These are phyloP conservation scores for Colinus virginianus DNA, from an alignment of 2,113 vertebrate genomes.

Conservation along the genomic window DNA sequence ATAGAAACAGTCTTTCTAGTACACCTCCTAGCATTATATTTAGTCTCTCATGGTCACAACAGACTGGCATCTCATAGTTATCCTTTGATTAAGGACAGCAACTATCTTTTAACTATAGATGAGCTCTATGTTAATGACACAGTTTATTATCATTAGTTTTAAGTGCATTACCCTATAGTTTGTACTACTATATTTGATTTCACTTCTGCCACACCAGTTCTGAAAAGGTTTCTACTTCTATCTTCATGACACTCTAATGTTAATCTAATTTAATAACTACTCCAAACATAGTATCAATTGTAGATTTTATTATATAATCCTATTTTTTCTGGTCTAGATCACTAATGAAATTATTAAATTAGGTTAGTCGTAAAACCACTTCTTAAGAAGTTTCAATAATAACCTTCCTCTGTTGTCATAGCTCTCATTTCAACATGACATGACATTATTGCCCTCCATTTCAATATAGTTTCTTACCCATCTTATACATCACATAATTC, in stretches of 20 bases:
- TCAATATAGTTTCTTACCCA: neutral
- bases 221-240: neutral
- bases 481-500: neutral
- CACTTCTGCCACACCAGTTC: neutral
- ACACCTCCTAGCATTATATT: neutral
- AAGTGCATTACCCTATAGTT: neutral
- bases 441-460: neutral
- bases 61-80: neutral
- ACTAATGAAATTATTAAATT: neutral
- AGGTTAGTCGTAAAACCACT: neutral
- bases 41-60: neutral
- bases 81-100: neutral
- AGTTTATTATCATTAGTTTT: neutral
- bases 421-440: neutral
- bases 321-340: neutral
- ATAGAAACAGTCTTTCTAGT: neutral
- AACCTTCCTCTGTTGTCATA: neutral
- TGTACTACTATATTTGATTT: neutral
- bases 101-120: neutral
- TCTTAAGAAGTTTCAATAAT: neutral
- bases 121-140: neutral
- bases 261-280: conserved; percentile 7
- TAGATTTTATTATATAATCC: neutral
- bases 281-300: neutral
- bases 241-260: neutral